Evolutionary conservation across 1,140 invertebrate species (phyloP).

Genomic region (Drosophila takahashii): DNA sequence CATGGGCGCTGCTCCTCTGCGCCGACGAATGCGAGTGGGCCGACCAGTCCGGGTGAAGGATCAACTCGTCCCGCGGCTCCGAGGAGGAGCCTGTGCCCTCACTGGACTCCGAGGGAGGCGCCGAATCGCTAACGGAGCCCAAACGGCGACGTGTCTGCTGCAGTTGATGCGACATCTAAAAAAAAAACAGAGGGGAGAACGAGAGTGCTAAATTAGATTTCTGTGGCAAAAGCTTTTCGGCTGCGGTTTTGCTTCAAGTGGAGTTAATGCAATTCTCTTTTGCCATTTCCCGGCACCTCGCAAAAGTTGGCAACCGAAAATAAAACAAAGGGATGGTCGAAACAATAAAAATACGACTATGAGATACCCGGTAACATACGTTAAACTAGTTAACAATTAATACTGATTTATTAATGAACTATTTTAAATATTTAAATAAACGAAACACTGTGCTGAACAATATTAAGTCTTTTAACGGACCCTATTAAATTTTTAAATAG

Average conservation of each 20-base stretch:
- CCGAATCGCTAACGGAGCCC: conserved; percentile 81
- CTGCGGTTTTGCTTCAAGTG: conserved; percentile 34
- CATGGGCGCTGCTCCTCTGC: conserved; percentile 69
- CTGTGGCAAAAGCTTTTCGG: conserved; percentile 72
- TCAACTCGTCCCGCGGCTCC: conserved; percentile 74
- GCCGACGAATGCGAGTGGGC: conserved; percentile 72
- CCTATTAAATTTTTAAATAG: too few relatives aligned
- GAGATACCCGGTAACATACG: neutral
- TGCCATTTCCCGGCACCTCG: conserved; percentile 36
- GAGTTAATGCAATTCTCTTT: conserved; percentile 51
- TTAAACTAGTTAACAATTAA: too few relatives aligned
- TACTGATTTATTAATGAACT: too few relatives aligned
- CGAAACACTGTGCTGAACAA: too few relatives aligned
- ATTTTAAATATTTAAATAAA: too few relatives aligned
- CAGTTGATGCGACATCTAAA: conserved; percentile 78
- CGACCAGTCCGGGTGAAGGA: conserved; percentile 77
- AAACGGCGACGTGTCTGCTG: conserved; percentile 79
- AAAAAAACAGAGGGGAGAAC: conserved; percentile 5
- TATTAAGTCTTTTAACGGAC: too few relatives aligned
- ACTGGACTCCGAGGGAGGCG: conserved; percentile 81
- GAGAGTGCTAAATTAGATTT: conserved; percentile 70
- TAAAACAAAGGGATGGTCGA: conserved; percentile 11
- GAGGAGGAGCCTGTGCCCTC: conserved; percentile 83
- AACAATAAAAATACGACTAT: neutral
- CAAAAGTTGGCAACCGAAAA: conserved; percentile 40